Conservation (phyloP, 1,140 invertebrate species). For the Planococcus citri region DNA sequence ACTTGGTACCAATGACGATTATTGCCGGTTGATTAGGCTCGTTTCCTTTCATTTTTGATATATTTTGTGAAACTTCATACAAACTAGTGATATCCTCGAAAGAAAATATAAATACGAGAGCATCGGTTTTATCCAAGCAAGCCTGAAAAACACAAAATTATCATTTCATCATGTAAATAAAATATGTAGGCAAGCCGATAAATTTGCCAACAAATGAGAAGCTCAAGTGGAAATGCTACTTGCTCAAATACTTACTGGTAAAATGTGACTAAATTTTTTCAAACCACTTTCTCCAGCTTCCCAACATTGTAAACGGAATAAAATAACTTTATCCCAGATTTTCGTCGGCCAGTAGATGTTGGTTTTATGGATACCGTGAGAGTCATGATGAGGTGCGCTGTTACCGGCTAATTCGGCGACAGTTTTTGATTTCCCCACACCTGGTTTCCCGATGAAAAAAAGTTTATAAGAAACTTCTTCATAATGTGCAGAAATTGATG, state of each 20-base stretch:
- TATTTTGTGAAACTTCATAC: constrained; percentile 40
- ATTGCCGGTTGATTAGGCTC: constrained; percentile 38
- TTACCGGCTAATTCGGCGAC: constrained; percentile 40
- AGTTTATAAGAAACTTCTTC: constrained; percentile 48
- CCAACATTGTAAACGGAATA: constrained; percentile 48
- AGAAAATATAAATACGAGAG: constrained; percentile 42
- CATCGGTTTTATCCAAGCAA: constrained; percentile 43
- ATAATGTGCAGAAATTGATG: constrained; percentile 36
- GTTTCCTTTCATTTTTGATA: constrained; percentile 37
- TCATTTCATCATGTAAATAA: too few relatives aligned
- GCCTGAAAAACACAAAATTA: constrained; percentile 32
- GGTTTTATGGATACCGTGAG: constrained; percentile 43
- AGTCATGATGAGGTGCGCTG: constrained; percentile 30
- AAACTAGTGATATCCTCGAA: constrained; percentile 42
- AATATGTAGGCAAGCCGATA: background rate
- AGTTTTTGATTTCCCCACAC: constrained; percentile 43
- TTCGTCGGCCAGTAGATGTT: constrained; percentile 47
- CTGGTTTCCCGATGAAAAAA: constrained; percentile 42
- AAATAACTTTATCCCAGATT: constrained; percentile 41
- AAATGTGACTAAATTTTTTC: constrained; percentile 46
- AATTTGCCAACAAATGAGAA: background rate
- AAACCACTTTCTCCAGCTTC: constrained; percentile 43
- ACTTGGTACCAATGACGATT: constrained; percentile 46
- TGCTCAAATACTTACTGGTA: too few relatives aligned
- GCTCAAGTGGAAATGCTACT: too few relatives aligned